Evolutionary conservation across 1,140 invertebrate species (phyloP), one percentile per base, ranked within the genome.

Genomic region (Cyphomyrmex costatus): DNA sequence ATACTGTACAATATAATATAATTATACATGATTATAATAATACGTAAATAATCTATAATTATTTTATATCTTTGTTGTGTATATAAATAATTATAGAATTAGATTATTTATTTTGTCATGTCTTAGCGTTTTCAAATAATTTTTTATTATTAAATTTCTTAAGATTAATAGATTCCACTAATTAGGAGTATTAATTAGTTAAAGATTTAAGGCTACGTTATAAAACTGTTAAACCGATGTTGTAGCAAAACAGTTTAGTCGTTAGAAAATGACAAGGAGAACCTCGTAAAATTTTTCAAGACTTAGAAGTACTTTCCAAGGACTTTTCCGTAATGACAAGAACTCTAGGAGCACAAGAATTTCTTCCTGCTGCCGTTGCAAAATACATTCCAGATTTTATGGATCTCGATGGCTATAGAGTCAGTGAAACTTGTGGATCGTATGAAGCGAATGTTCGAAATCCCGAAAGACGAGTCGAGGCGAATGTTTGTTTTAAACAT

Each of bases 341-440:
- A 89, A 80, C 61, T 58, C 66, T 46, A 49, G 61, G 65, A 76
- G 63, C 33, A 66, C 63, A 66, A 66, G 86, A 88, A 89, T 89
- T 90, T 91, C 88, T 92, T 91, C 86, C 70, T 89, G 91, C 91
- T 90, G 86, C 60, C 88, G 87, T 86, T 85, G 92, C 87, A 85
- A 89, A 90, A 91, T 91, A 85, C 89, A 78, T 91, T 90, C 85
- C 77, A 87, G 87, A 89, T 88, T 92, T 92, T 92, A 92, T 87
- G 87, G 88, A 53, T 73, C 65, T 70, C 86, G 84, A 42, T 63
- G 51, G 58, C 30, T 30, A n/a, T n/a, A 42, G 60, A 91, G 70
- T 91, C 88, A 30, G 68, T 87, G 84, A 83, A 90, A 88, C 89
- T 88, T 70, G 88, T 78, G 71, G 85, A 77, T 88, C 77, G 63